Percentiles rank a stretch among this genome's conserved stretches.
phyloP scores from a whole-genome alignment of 2,888 invertebrate genomes.

The Atrina japonica region DNA sequence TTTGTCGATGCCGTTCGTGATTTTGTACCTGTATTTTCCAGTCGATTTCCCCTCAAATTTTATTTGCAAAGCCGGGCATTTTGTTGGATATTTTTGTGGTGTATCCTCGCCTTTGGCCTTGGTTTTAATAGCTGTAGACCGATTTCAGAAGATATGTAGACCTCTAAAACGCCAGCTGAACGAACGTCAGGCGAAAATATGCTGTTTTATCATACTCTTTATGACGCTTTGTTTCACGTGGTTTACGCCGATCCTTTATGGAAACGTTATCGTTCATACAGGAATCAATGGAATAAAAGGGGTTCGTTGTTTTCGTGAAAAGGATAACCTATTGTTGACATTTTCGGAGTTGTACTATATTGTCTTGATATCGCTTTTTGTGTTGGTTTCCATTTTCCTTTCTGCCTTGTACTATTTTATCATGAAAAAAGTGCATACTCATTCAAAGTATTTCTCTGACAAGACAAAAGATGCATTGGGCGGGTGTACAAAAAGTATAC shows the following conservation, averaged over 20 bases:
- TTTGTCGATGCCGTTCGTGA: constrained; percentile 54
- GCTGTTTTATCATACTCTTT: constrained; percentile 20
- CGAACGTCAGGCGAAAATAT: constrained; percentile 15
- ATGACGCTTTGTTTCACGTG: constrained; percentile 19
- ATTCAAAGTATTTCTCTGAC: constrained; percentile 22
- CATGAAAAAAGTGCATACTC: constrained; percentile 27
- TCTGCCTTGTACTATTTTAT: constrained; percentile 30
- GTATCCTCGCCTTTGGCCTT: constrained; percentile 58
- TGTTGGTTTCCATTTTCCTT: constrained; percentile 24
- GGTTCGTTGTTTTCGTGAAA: constrained; percentile 19
- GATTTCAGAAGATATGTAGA: constrained; percentile 65
- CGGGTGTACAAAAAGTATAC: constrained; percentile 19
- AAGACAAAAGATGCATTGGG: neutral
- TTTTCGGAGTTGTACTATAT: constrained; percentile 29
- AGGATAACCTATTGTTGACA: neutral
- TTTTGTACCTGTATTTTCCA: constrained; percentile 49
- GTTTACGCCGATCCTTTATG: constrained; percentile 29
- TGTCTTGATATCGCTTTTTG: constrained; percentile 17
- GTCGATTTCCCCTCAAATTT: constrained; percentile 42
- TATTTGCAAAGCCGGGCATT: constrained; percentile 47
- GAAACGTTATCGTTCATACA: constrained; percentile 5
- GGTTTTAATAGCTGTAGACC: constrained; percentile 61
- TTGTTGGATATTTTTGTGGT: constrained; percentile 42
- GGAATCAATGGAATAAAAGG: neutral
- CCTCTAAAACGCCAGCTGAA: constrained; percentile 51